phyloP scores from a whole-genome alignment of 2,888 invertebrate species.

The Serripes groenlandicus region DNA sequence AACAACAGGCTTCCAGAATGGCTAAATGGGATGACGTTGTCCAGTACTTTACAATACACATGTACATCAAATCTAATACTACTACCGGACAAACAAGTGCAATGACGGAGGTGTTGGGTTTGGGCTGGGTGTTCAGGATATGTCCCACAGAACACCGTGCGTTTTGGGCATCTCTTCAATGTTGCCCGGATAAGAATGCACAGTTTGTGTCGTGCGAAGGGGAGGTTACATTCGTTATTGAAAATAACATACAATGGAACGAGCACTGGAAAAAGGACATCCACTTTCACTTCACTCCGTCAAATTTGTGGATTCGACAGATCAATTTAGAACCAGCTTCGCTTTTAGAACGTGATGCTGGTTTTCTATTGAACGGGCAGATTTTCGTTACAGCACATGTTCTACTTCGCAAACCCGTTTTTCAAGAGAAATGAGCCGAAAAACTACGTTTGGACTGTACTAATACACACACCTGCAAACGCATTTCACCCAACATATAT shows the following conservation, averaged over 20 bases:
- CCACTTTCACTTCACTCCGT: not conserved
- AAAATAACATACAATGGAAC: conserved; percentile 1
- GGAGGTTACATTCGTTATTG: not conserved
- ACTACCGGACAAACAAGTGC: not conserved
- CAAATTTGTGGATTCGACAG: not conserved
- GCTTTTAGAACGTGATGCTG: not conserved
- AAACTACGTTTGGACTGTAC: too few species aligned
- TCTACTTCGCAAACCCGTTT: not conserved
- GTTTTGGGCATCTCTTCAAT: not conserved
- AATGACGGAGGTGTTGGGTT: not conserved
- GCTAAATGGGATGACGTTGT: not conserved
- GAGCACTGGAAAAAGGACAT: not conserved
- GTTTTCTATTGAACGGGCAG: not conserved
- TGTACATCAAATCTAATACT: not conserved
- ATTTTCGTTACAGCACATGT: conserved; percentile 1
- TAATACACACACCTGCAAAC: too few species aligned
- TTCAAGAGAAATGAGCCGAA: not conserved
- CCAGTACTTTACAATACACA: not conserved
- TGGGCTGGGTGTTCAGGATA: not conserved
- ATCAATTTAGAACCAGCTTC: not conserved
- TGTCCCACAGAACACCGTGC: not conserved
- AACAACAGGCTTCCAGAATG: not conserved
- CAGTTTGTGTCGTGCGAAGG: not conserved
- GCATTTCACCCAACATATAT: too few species aligned
- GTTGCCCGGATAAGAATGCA: not conserved